These are phyloP conservation scores for Prinia subflava DNA, from an alignment of 2,113 vertebrate genomes.

Conservation along the genomic window DNA sequence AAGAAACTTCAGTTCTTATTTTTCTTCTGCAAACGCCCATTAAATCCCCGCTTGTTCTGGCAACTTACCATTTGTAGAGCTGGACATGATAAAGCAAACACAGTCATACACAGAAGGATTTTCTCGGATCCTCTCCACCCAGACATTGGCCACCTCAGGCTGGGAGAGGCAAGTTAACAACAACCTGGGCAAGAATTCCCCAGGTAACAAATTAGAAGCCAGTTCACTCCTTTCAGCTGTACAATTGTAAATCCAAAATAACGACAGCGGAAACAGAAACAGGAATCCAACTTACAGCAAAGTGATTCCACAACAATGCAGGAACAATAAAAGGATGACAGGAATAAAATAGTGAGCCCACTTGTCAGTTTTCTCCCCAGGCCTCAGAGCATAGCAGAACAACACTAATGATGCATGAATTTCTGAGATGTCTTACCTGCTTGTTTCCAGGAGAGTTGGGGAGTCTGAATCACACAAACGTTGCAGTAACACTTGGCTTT, in stretches of 20 bases:
- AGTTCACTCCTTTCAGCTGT: background rate
- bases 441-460: constrained; percentile 91
- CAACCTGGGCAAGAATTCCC: constrained; percentile 75
- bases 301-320: background rate
- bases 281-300: background rate
- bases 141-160: constrained; percentile 81
- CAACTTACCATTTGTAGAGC: constrained; percentile 89
- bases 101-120: constrained; percentile 76
- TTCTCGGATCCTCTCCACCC: constrained; percentile 86
- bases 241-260: background rate
- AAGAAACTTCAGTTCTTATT: background rate
- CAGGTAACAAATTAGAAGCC: background rate
- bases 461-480: constrained; percentile 90
- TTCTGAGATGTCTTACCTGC: constrained; percentile 78
- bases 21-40: background rate
- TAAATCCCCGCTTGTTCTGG: background rate
- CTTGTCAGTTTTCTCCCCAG: background rate
- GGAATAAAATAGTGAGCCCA: background rate
- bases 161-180: constrained; percentile 92
- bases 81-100: constrained; percentile 95
- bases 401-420: background rate
- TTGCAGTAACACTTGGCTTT: constrained; percentile 85
- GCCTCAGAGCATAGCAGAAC: background rate
- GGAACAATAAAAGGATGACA: background rate
- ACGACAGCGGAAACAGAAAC: background rate